These are phyloP conservation scores for Eupristina koningsbergeri DNA, from an alignment of 1,140 invertebrate genomes.

Conservation along the genomic window DNA sequence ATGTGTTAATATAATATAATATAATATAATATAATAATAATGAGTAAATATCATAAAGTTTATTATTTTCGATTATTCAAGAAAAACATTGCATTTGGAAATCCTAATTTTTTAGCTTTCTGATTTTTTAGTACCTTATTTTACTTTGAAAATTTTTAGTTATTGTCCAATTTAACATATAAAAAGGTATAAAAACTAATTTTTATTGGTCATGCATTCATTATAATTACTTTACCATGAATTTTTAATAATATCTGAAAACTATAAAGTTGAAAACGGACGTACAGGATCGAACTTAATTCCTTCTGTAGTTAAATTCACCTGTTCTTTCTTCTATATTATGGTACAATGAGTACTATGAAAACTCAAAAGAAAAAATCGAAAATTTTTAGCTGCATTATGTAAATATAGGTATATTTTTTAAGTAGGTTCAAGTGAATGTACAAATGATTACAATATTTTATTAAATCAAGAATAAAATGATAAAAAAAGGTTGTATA, in stretches of 20 bases:
- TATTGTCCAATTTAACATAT: background rate
- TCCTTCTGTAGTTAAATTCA: background rate
- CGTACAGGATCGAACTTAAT: background rate
- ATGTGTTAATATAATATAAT: too few species aligned
- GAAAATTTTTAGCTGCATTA: constrained; percentile 13
- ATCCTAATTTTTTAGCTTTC: too few species aligned
- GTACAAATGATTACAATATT: background rate
- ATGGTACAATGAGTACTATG: background rate
- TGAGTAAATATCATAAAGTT: too few species aligned
- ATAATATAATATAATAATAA: too few species aligned
- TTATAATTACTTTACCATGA: background rate
- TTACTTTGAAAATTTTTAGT: background rate
- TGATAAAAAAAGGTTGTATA: background rate
- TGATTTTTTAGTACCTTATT: too few species aligned
- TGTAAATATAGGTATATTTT: background rate
- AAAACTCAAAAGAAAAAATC: background rate
- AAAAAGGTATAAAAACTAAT: background rate
- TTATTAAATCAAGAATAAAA: background rate
- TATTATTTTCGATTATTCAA: too few species aligned
- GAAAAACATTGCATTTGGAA: too few species aligned
- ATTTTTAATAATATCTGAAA: background rate
- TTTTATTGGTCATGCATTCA: background rate
- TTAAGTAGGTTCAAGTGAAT: background rate
- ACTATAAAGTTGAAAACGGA: background rate
- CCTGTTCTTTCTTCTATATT: background rate